Percentiles rank a stretch among this genome's conserved stretches.
These are phyloP conservation scores for Julus scandinavius DNA, from an alignment of 2,888 invertebrate species.

Conservation along the genomic window DNA sequence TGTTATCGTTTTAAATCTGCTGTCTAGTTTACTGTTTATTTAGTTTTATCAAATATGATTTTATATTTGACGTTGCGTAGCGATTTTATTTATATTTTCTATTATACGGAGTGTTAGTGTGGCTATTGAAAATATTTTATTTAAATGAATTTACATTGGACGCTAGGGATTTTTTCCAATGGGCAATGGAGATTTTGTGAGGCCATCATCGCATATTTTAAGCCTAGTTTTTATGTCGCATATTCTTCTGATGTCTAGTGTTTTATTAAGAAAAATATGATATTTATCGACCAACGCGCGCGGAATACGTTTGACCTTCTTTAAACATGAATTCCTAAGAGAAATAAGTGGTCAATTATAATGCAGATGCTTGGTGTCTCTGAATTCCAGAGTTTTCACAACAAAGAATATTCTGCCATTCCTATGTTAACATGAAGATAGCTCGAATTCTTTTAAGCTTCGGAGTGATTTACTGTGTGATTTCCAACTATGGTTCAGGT, in stretches of 20 bases:
- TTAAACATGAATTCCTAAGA: neutral
- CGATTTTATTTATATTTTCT: no score
- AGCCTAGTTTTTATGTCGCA: conserved; percentile 13
- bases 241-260: neutral
- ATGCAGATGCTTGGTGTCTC: conserved; percentile 24
- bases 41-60: neutral
- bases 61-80: no score
- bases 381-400: conserved; percentile 21
- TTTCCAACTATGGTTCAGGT: neutral
- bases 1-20: neutral
- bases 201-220: neutral
- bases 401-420: conserved; percentile 28
- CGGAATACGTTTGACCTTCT: neutral
- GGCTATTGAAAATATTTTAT: neutral
- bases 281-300: neutral
- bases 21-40: neutral
- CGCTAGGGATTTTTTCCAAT: neutral
- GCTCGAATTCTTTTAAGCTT: neutral
- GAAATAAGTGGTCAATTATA: neutral
- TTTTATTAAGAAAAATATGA: neutral
- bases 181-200: neutral
- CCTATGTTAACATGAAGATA: conserved; percentile 16
- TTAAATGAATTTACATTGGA: neutral
- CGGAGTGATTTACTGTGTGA: neutral
- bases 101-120: neutral